These are phyloP conservation scores for Torymus tubicola DNA, from an alignment of 2,888 invertebrate genomes.

Conservation along the genomic window DNA sequence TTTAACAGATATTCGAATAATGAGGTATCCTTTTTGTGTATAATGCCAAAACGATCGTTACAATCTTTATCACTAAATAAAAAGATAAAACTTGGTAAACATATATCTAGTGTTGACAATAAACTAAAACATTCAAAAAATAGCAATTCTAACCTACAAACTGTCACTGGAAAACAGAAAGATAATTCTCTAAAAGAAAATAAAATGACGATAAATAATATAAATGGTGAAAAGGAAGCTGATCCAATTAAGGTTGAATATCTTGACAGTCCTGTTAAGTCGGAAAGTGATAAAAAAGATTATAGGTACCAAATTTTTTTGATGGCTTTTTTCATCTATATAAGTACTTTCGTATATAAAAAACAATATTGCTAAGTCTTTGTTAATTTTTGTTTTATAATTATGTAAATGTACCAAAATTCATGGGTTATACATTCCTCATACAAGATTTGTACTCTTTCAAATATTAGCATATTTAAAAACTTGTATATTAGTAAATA, in stretches of 20 bases:
- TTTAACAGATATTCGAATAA: constrained; percentile 10
- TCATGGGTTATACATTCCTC: too few relatives aligned
- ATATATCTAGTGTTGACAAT: not conserved
- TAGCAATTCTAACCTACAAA: constrained; percentile 42
- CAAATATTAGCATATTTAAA: too few relatives aligned
- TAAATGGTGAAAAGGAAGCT: constrained; percentile 51
- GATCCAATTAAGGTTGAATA: constrained; percentile 63
- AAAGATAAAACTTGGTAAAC: constrained; percentile 56
- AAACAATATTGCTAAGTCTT: too few relatives aligned
- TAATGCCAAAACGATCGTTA: constrained; percentile 64
- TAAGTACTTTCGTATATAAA: too few relatives aligned
- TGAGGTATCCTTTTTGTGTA: constrained; percentile 43
- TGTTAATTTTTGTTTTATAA: too few relatives aligned
- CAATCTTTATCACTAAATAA: constrained; percentile 61
- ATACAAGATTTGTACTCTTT: too few relatives aligned
- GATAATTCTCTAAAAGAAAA: not conserved
- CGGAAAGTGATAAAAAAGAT: constrained; percentile 86
- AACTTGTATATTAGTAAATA: too few relatives aligned
- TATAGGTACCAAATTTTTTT: constrained; percentile 81
- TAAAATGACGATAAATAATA: constrained; percentile 54
- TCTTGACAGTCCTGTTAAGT: constrained; percentile 82
- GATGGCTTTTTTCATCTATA: too few relatives aligned
- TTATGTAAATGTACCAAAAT: too few relatives aligned
- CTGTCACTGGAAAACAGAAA: not conserved
- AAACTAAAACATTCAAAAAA: constrained; percentile 13